A percentile compares a stretch with the other conserved stretches of the same genome.
These are phyloP conservation scores for Apistogramma diplotaenia DNA, from an alignment of 2,113 vertebrate species.

Conservation along the genomic window DNA sequence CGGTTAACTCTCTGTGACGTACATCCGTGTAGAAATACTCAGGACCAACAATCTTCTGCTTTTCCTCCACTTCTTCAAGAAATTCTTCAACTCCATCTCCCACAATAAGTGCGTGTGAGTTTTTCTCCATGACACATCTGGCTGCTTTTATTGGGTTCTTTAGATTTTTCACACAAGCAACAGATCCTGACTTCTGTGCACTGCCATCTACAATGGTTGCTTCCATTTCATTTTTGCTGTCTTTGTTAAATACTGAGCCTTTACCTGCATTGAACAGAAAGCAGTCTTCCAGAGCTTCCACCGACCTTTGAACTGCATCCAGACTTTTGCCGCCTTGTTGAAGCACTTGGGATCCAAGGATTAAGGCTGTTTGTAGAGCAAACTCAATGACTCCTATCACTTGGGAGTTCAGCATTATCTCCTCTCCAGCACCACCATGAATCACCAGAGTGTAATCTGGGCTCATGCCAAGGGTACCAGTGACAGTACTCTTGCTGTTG, in stretches of 20 bases:
- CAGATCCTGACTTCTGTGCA: constrained; percentile 69
- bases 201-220: constrained; percentile 76
- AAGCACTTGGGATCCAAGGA: constrained; percentile 69
- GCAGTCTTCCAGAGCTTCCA: constrained; percentile 79
- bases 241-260: constrained; percentile 78
- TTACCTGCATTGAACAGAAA: constrained; percentile 82
- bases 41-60: constrained; percentile 49
- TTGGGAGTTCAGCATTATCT: constrained; percentile 67
- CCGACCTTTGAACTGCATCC: constrained; percentile 78
- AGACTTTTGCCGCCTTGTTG: constrained; percentile 70
- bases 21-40: constrained; percentile 79
- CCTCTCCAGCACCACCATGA: constrained; percentile 80
- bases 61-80: constrained; percentile 47
- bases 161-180: constrained; percentile 74
- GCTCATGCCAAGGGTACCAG: not conserved
- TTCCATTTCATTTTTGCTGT: constrained; percentile 78
- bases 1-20: constrained; percentile 65
- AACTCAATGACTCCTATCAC: constrained; percentile 73
- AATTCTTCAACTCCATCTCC: constrained; percentile 79
- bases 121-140: constrained; percentile 78
- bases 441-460: constrained; percentile 73
- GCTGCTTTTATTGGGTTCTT: constrained; percentile 80
- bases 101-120: constrained; percentile 72
- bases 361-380: constrained; percentile 73
- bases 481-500: not conserved